phyloP scores from a whole-genome alignment of 2,113 vertebrate genomes.

The Arenaria interpres region DNA sequence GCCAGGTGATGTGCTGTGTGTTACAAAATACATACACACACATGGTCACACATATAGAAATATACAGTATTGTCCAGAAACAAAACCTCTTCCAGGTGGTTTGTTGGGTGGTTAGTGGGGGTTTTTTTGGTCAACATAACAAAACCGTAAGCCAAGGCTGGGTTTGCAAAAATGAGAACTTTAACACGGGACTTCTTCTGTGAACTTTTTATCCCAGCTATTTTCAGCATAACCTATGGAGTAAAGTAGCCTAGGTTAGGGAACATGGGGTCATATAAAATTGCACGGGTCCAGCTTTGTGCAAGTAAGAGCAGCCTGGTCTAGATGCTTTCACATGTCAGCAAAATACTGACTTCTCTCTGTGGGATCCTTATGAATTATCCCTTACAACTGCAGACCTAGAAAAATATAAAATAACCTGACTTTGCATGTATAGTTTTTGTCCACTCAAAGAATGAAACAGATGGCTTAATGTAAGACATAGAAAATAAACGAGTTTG shows the following conservation, averaged over 20 bases:
- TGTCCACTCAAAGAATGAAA: background rate
- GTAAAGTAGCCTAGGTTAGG: background rate
- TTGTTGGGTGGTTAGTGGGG: background rate
- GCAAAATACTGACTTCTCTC: background rate
- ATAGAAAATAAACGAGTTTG: background rate
- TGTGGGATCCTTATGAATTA: background rate
- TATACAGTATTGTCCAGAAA: background rate
- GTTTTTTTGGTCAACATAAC: background rate
- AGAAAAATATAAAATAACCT: conserved; percentile 26
- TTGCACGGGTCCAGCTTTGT: background rate
- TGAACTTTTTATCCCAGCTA: background rate
- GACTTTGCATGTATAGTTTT: background rate
- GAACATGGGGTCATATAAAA: background rate
- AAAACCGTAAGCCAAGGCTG: background rate
- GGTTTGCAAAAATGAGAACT: background rate
- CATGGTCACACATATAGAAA: background rate
- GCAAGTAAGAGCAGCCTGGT: background rate
- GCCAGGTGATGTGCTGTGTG: background rate
- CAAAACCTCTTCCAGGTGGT: background rate
- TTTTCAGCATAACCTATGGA: background rate
- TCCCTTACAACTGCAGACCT: background rate
- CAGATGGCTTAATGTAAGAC: background rate
- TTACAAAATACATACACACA: background rate
- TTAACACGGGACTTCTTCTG: background rate
- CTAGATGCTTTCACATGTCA: background rate